Percentiles rank a stretch among this genome's conserved stretches.
These are phyloP conservation scores for Amphiprion ocellaris DNA, from an alignment of 2,113 vertebrate genomes.

Conservation along the genomic window DNA sequence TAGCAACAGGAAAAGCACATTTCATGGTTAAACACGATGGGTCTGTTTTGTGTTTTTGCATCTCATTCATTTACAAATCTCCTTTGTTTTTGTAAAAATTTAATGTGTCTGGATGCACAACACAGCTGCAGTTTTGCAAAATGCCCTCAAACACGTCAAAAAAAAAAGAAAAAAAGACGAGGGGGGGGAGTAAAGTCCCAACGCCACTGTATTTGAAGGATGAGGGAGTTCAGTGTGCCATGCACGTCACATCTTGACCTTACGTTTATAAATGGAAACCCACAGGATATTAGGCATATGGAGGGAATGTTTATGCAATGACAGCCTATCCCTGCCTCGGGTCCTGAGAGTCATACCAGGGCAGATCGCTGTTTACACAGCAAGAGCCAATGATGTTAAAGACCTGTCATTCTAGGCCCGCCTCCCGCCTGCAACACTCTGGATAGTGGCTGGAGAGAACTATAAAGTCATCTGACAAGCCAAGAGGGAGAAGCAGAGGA, in stretches of 20 bases:
- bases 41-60: background rate
- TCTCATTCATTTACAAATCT: background rate
- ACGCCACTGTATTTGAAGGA: conserved; percentile 31
- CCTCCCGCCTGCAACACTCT: background rate
- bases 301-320: conserved; percentile 53
- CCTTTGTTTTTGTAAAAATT: no score
- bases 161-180: background rate
- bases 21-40: background rate
- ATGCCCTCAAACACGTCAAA: background rate
- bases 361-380: conserved; percentile 54
- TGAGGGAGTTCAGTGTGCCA: background rate
- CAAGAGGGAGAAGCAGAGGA: conserved; percentile 51
- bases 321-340: conserved; percentile 49
- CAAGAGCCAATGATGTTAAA: conserved; percentile 55
- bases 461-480: conserved; percentile 73
- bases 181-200: background rate
- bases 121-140: background rate
- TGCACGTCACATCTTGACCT: conserved; percentile 62
- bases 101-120: no score
- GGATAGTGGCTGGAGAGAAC: conserved; percentile 9
- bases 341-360: conserved; percentile 40
- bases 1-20: background rate
- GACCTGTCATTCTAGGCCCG: conserved; percentile 30
- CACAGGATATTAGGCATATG: conserved; percentile 2
- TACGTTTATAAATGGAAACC: conserved; percentile 49